Evolutionary conservation across 2,888 invertebrate genomes (phyloP).

Genomic region (Plagiodera versicolora): DNA sequence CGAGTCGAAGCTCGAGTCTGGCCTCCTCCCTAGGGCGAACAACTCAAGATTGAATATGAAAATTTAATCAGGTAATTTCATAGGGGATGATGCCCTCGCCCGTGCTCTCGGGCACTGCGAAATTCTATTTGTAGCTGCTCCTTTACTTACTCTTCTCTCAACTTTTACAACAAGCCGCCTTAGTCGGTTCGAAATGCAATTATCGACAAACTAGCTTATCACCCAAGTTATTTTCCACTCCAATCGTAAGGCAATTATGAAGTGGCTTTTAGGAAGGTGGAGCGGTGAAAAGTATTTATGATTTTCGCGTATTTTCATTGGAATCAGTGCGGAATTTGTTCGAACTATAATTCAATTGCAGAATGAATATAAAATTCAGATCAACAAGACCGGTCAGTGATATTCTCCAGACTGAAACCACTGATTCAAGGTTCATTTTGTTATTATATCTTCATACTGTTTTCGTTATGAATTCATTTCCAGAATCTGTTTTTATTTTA

Average conservation of each 20-base stretch:
- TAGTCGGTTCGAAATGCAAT: constrained; percentile 41
- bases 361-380: no score
- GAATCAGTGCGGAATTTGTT: no score
- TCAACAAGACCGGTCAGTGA: no score
- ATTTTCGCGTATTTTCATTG: no score
- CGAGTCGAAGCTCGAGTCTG: constrained; percentile 41
- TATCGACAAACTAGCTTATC: constrained; percentile 44
- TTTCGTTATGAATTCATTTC: no score
- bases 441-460: no score
- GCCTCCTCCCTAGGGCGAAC: constrained; percentile 62
- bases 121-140: constrained; percentile 45
- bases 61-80: constrained; percentile 75
- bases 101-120: constrained; percentile 45
- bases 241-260: constrained; percentile 23
- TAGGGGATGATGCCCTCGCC: constrained; percentile 58
- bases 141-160: constrained; percentile 37
- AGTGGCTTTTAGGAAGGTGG: background rate
- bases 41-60: constrained; percentile 79
- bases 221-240: constrained; percentile 36
- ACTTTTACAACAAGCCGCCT: constrained; percentile 33
- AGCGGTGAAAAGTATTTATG: background rate
- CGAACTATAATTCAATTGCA: no score
- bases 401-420: no score
- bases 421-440: no score
- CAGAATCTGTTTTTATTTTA: no score